Evolutionary conservation across 2,888 invertebrate species (phyloP).

Genomic region (Oligia latruncula): DNA sequence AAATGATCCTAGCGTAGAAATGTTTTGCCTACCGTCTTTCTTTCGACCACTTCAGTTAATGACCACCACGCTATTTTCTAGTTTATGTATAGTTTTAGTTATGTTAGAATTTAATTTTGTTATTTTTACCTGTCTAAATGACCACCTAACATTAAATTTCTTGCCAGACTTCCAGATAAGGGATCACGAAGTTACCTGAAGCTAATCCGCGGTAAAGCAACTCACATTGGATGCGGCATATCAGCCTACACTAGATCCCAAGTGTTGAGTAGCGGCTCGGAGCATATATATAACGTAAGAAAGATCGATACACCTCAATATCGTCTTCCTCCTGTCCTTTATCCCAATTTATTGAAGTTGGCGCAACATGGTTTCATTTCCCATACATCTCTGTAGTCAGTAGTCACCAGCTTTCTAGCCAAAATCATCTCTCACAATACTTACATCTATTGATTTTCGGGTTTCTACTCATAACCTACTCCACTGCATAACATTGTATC

Average conservation of each 20-base stretch:
- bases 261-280: neutral
- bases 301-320: neutral
- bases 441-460: no score
- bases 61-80: no score
- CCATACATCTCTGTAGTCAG: neutral
- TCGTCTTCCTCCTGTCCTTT: neutral
- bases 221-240: constrained; percentile 56
- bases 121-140: no score
- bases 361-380: neutral
- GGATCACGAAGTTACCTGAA: constrained; percentile 39
- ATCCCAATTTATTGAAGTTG: neutral
- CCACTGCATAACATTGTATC: no score
- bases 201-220: constrained; percentile 39
- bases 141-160: neutral
- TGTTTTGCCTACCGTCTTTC: neutral
- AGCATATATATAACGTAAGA: constrained; percentile 50
- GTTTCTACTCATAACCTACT: neutral
- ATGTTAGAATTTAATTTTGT: no score
- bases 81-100: no score
- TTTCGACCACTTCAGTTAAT: neutral
- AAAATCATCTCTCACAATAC: neutral
- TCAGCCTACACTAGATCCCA: constrained; percentile 51
- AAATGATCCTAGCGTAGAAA: no score
- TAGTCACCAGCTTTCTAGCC: neutral
- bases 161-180: constrained; percentile 25